Conservation (phyloP, 2,113 vertebrate species). For the Callorhinus ursinus region DNA sequence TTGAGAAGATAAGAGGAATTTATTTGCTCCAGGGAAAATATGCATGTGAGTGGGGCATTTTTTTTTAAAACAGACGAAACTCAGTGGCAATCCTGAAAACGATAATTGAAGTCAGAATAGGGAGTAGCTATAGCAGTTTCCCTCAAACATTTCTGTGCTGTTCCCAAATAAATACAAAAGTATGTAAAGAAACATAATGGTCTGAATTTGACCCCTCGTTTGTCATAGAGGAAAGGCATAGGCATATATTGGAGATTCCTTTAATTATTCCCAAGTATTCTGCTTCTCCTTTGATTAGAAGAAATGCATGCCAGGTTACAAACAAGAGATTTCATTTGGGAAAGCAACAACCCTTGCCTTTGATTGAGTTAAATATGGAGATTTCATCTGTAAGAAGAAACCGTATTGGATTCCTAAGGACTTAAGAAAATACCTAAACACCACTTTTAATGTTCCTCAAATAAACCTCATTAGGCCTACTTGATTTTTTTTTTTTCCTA, state of each 20-base stretch:
- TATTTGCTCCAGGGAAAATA: conserved; percentile 51
- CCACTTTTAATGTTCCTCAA: not conserved
- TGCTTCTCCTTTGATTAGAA: not conserved
- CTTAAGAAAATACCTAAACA: not conserved
- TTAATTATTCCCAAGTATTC: not conserved
- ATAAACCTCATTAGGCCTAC: conserved; percentile 41
- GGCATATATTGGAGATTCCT: not conserved
- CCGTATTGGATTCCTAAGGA: not conserved
- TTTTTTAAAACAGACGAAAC: conserved; percentile 3
- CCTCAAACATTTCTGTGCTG: not conserved
- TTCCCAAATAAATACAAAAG: not conserved
- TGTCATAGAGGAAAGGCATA: not conserved
- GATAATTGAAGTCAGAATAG: conserved; percentile 57
- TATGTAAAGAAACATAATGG: not conserved
- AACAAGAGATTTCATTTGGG: not conserved
- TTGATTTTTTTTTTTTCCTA: conserved; percentile 44
- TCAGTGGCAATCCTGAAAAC: conserved; percentile 49
- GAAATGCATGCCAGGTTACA: conserved; percentile 9
- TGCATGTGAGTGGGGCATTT: not conserved
- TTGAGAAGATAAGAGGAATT: conserved; percentile 59
- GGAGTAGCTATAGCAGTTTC: not conserved
- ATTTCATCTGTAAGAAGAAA: not conserved
- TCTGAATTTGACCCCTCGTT: not conserved
- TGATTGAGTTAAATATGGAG: conserved; percentile 54
- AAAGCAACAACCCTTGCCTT: not conserved